Base-by-base conservation (phyloP, 2,113 vertebrate species). In the Cichladusa arquata region DNA sequence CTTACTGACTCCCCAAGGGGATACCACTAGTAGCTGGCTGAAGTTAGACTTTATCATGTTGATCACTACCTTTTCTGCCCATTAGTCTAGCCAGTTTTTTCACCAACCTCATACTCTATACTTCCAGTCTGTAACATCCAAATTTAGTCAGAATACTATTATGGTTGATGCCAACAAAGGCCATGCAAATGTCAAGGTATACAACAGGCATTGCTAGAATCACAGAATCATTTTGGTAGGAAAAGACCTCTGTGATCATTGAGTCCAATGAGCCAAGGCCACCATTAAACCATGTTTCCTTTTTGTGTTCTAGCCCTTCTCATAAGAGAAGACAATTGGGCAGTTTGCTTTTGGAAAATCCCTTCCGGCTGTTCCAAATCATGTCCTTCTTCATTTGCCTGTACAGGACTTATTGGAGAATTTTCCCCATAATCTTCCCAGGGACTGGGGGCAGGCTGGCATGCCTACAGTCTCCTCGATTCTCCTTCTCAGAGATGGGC, bases 401-500 rank as follows among this genome's bases (percentile, higher is more conserved):
- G 25, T 42, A 57, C 5, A 19, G 38, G 22, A 53, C 8, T 77
- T 54, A 62, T 1, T 77, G 53, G 14, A 89, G 7, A 67, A 67
- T 58, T 50, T 81, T 33, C 25, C 38, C 22, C 34, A 40, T 24
- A 62, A 67, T 11, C 14, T 58, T 84, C 12, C 36, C 34, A 69
- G 16, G 25, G 31, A 67, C 1, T 81, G 38, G 33, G 12, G 25
- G 33, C 29, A 88, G 10, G 24, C 20, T 53, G 31, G 61, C 23
- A 36, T 2, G 8, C 47, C 56, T 48, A 16, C 14, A 53, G 36
- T 29, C 28, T 57, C 36, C 22, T 14, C 0, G 0, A 2, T 45
- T 64, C 69, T 50, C 54, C 69, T 60, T 42, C 56, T 12, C 54
- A n/a, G 62, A 69, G 17, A 74, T 22, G 11, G 31, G 25, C 34